Evolutionary conservation across 2,888 invertebrate species (phyloP), one percentile per base, ranked within the genome.

Genomic region (Andrena trimmerana): DNA sequence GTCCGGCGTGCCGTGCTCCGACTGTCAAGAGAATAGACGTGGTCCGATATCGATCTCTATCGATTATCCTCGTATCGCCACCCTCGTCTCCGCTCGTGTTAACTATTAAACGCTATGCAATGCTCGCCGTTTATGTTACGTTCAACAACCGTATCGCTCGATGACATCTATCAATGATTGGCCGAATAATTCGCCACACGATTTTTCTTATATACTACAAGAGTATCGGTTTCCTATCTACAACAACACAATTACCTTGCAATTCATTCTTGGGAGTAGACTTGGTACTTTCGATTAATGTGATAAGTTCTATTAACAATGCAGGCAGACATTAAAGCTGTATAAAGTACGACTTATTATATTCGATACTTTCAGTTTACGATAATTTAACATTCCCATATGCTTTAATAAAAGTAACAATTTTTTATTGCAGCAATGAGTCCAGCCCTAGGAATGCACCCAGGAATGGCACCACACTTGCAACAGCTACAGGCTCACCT

Each of bases 401-500:
- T 20, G 20, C 7, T 20, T 2, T n/a, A 8, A 8, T 52, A 52
- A n/a, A 6, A n/a, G 52, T 8, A 52, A 20, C 7, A 0, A 20
- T 5, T 29, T 31, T 29, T 60, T 65, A 63, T 88, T 81, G 95
- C 97, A 89, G 97, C 98, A n/a, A 96, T 98, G 94, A 98, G 98
- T 89, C 98, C 98, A 16, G 97, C 98, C 0, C 95, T 98, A 68
- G 96, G 97, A 60, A 95, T 96, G 94, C 95, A 95, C 74, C 95
- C 96, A 0, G 95, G 95, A 70, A 95, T 96, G 92, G 94, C 95
- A 81, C 95, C 96, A 52, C 97, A 97, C 89, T 94, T 97, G 73
- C 97, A 97, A 90, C 97, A 97, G 91, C 94, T 97, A 24, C 97
- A 97, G 91, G 98, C 98, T 8, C 98, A 98, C 94, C 95, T 98